Base-by-base conservation (phyloP, 2,797 vertebrate species). In the Australoheros facetus region DNA sequence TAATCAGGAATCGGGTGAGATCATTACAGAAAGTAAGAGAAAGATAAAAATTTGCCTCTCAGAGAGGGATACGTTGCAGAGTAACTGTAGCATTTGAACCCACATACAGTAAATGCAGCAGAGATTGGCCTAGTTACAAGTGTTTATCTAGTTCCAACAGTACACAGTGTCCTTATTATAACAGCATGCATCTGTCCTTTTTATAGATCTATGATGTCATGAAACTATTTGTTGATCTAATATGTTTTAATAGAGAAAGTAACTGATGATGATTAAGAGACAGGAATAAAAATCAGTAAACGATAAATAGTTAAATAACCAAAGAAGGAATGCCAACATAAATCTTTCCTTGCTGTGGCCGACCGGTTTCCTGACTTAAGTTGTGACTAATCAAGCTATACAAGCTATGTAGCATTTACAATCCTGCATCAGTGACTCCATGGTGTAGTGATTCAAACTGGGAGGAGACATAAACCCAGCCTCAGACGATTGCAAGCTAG, bases 101-200 rank as follows among this genome's bases (percentile, higher is more conserved):
- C 69, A 83, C 80, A 81, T 85, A 75, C 75, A 79, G 76, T 90
- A 80, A 88, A 90, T 78, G 85, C 84, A 85, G 83, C 78, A 87
- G 55, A 88, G 87, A 79, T 75, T 89, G 88, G 81, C 90, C 91
- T 88, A 87, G 73, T 91, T 89, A 81, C 75, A 39, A 71, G 48
- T 86, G 77, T 90, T 90, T 82, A 87, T 86, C 58, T 75, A 45
- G 78, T 78, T 78, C 66, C 69, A 73, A 19, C 73, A 76, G 86
- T 72, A 91, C 90, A 87, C 86, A 4, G 83, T 89, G 89, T 86
- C 78, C 86, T 81, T 85, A 78, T 87, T 86, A 73, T 55, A 77
- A 79, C 76, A 82, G 56, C 77, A 71, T 17, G 54, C 55, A 70
- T 78, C 37, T 64, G 53, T 66, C 28, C 56, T 85, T 80, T 56